Percentiles rank a stretch among this genome's conserved stretches.
These are phyloP conservation scores for Syrista parreyssii DNA, from an alignment of 2,888 invertebrate genomes.

Conservation along the genomic window DNA sequence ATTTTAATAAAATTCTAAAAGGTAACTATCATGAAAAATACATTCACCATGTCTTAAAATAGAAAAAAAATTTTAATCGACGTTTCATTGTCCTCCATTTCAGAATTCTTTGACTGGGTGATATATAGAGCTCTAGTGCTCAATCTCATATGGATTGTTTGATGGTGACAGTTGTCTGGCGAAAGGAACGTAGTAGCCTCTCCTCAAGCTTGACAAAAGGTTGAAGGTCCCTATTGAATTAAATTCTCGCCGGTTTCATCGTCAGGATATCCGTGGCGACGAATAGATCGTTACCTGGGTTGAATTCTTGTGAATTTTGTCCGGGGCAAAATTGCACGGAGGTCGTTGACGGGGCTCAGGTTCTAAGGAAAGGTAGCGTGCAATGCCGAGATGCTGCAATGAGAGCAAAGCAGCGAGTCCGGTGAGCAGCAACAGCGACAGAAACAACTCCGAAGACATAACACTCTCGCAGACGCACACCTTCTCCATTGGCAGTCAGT, in stretches of 20 bases:
- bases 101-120: not conserved
- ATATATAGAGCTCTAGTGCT: not conserved
- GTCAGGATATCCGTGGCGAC: not conserved
- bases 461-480: constrained; percentile 50
- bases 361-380: constrained; percentile 37
- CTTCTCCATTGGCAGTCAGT: constrained; percentile 52
- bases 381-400: constrained; percentile 66
- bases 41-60: not conserved
- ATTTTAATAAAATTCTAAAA: not conserved
- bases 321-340: not conserved
- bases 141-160: not conserved
- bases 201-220: not conserved
- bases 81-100: not conserved
- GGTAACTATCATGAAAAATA: not conserved
- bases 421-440: constrained; percentile 56
- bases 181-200: not conserved
- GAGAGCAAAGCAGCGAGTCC: constrained; percentile 63
- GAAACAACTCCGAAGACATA: constrained; percentile 51
- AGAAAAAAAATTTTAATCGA: not conserved
- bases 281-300: not conserved
- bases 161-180: not conserved
- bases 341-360: not conserved
- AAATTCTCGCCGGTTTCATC: not conserved
- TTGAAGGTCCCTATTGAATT: not conserved
- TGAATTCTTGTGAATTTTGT: not conserved